phyloP scores from a whole-genome alignment of 2,113 vertebrate genomes.

The Malurus melanocephalus region DNA sequence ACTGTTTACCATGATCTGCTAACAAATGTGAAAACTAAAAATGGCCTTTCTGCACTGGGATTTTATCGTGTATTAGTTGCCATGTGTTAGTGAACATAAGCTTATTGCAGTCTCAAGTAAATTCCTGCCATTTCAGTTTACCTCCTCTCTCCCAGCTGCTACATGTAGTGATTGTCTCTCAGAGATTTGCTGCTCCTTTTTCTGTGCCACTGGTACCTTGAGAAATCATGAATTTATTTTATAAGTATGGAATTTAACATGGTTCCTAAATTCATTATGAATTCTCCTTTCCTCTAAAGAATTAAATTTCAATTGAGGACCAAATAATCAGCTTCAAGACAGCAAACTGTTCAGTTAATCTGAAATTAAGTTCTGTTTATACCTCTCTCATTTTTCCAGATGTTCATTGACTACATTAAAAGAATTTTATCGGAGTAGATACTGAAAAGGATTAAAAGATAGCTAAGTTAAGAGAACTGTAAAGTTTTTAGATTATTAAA shows the following conservation, averaged over 20 bases:
- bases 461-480: not conserved
- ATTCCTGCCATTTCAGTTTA: constrained; percentile 48
- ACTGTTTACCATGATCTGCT: constrained; percentile 40
- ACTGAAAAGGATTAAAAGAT: constrained; percentile 7
- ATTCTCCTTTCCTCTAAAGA: not conserved
- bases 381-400: not conserved
- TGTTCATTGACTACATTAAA: not conserved
- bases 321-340: not conserved
- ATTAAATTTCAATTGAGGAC: not conserved
- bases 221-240: not conserved
- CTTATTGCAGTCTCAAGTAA: constrained; percentile 42
- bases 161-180: constrained; percentile 7
- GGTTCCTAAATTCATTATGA: not conserved
- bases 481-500: not conserved
- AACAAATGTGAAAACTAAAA: constrained; percentile 51
- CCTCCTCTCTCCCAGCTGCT: constrained; percentile 47
- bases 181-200: constrained; percentile 25
- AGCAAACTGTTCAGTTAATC: not conserved
- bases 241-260: not conserved
- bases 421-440: not conserved
- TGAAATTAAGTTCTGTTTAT: not conserved
- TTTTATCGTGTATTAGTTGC: constrained; percentile 37
- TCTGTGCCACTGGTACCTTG: not conserved
- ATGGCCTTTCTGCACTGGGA: constrained; percentile 38
- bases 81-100: constrained; percentile 44